Base-by-base conservation (phyloP, 2,113 vertebrate species). In the Orientallactaga bullata region DNA sequence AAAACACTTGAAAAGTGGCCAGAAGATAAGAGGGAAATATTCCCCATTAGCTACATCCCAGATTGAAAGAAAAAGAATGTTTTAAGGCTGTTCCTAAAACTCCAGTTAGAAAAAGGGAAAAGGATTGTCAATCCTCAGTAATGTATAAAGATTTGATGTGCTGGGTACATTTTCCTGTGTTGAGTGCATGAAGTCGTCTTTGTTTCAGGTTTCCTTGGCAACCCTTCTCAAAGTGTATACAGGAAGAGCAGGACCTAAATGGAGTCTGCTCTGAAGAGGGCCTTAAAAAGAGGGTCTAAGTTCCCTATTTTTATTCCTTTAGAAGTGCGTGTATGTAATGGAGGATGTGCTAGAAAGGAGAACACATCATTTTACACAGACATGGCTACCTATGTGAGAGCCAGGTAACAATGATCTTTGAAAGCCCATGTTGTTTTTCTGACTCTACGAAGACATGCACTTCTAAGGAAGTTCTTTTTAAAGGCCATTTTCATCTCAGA, bases 151-250 rank as follows among this genome's bases (percentile, higher is more conserved):
- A 93, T 85, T 71, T 87, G 95, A 95, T 92, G 92, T 85, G 79
- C 95, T 97, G 95, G 96, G 92, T 96, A 93, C 55, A 79, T 96
- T 98, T 97, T 96, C 95, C 96, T 95, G 68, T 82, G 58, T 93
- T 96, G 73, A 95, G 96, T 97, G 13, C 16, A 91, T 91, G 92
- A 91, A 97, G 89, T 96, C 58, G 7, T 85, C 96, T 94, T 97
- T 97, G 94, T 94, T 98, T 98, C 93, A 81, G 72, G 98, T 98
- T 98, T 98, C 98, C 97, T 97, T 98, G 96, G 97, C 89, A 98
- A 98, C 97, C 69, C 37, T 94, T 90, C 89, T 96, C 72, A 88
- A 94, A 97, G 96, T 97, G 91, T 97, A n/a, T 88, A 97, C 83
- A 95, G 91, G 89, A 97, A 95, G 89, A 96, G 68, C 89, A 96